Base-by-base conservation (phyloP, 2,888 invertebrate species). In the Gibbula magus region DNA sequence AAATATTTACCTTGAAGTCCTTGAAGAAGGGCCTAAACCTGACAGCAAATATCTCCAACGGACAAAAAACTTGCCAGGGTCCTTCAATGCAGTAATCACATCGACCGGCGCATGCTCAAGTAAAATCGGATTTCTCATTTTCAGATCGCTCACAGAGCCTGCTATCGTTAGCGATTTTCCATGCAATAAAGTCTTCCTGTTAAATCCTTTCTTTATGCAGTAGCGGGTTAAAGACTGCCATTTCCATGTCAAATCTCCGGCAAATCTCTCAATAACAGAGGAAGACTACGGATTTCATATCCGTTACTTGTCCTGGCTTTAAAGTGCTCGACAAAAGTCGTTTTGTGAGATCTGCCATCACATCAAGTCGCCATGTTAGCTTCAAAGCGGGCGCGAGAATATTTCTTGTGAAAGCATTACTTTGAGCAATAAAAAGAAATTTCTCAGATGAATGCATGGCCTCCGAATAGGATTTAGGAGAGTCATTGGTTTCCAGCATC, bases 141-240 rank as follows among this genome's bases (percentile, higher is more conserved):
- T 39, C 32, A 70, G 32, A 35, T 35, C 29, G 20, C 39, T 39
- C 39, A 35, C 32, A 70, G 35, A 32, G 20, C 35, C 18, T 35
- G 32, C 35, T 70, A 20, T 39, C 35, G 35, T 70, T 20, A 39
- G 70, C 32, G 8, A 32, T 70, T 35, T 70, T 70, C 35, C 70
- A 20, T 35, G 70, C 70, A 70, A 70, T 70, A 70, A 70, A 70
- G 20, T 20, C n/a, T 70, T 70, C 32, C 70, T 70, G 70, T 35
- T 70, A 70, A 70, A 70, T 70, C 70, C 29, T 10, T 39, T 39
- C 70, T 39, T 70, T 70, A 39, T 70, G 32, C 70, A 39, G 35
- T 32, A 70, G 70, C 70, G 32, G 35, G 70, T 70, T 70, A 39
- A 70, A 70, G 70, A 70, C 70, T 70, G 70, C 70, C 70, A 70